Evolutionary conservation across 2,888 invertebrate genomes (phyloP).

Genomic region (Drosophila histrio): DNA sequence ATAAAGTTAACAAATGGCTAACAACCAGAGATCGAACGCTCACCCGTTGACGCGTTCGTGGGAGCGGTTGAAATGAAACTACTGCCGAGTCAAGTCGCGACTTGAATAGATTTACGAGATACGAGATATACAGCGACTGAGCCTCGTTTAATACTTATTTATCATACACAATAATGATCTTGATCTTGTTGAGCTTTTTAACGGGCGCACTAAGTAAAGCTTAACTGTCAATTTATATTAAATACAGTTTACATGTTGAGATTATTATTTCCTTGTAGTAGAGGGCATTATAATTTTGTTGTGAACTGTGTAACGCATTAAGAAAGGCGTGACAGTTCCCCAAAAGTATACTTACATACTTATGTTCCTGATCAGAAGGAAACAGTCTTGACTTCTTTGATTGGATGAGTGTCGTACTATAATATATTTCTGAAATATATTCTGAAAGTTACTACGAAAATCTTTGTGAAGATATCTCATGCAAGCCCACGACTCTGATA

Average conservation of each 20-base stretch:
- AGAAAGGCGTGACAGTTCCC: no score
- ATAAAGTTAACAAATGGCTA: constrained; percentile 17
- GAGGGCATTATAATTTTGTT: neutral
- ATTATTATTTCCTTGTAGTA: neutral
- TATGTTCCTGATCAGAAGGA: no score
- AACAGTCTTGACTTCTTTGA: no score
- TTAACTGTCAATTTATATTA: neutral
- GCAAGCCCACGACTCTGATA: no score
- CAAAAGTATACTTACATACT: no score
- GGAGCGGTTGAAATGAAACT: constrained; percentile 58
- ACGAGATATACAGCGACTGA: constrained; percentile 6
- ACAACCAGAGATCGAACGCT: constrained; percentile 20
- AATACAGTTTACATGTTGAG: neutral
- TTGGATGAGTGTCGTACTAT: no score
- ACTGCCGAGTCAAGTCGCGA: constrained; percentile 28
- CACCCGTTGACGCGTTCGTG: constrained; percentile 39
- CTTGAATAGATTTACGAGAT: constrained; percentile 14
- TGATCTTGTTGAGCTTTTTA: constrained; percentile 70
- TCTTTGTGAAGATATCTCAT: no score
- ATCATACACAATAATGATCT: constrained; percentile 25
- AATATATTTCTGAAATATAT: no score
- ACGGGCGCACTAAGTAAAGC: constrained; percentile 36
- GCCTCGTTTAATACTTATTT: constrained; percentile 36
- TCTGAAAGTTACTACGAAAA: no score
- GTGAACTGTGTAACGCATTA: neutral